Evolutionary conservation across 64 coral and sea anemone species (phyloP).

Genomic region (Porites australiensis): DNA sequence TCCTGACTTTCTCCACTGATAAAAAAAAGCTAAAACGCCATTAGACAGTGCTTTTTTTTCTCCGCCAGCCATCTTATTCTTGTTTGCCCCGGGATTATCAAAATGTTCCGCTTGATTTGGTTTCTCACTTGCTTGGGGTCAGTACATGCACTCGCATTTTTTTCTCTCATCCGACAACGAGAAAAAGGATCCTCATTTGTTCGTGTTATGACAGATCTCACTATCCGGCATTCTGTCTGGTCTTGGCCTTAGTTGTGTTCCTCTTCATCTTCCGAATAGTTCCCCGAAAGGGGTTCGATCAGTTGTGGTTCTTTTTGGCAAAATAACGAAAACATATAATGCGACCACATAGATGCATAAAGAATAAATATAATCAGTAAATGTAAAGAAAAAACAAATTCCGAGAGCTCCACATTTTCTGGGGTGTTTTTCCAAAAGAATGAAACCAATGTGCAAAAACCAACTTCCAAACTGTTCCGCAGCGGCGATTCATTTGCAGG

Average conservation of each 20-base stretch:
- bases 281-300: background rate
- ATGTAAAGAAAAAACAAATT: conserved; percentile 52
- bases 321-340: conserved; percentile 16
- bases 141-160: too few relatives aligned
- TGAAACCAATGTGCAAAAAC: conserved; percentile 79
- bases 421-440: conserved; percentile 42
- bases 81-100: too few relatives aligned
- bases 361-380: conserved; percentile 20
- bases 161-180: too few relatives aligned
- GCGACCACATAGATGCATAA: conserved; percentile 30
- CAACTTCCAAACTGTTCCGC: conserved; percentile 58
- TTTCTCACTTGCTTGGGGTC: background rate
- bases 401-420: conserved; percentile 60
- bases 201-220: too few relatives aligned
- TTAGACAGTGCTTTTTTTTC: too few relatives aligned
- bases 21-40: too few relatives aligned
- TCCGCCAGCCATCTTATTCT: too few relatives aligned
- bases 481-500: background rate
- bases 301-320: background rate
- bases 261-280: conserved; percentile 14
- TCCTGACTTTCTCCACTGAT: too few relatives aligned
- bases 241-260: background rate
- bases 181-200: too few relatives aligned
- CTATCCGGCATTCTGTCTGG: too few relatives aligned
- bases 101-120: too few relatives aligned